Evolutionary conservation across 2,888 invertebrate genomes (phyloP), one percentile per base, ranked within the genome.

Genomic region (Hydrotaea cyrtoneurina): DNA sequence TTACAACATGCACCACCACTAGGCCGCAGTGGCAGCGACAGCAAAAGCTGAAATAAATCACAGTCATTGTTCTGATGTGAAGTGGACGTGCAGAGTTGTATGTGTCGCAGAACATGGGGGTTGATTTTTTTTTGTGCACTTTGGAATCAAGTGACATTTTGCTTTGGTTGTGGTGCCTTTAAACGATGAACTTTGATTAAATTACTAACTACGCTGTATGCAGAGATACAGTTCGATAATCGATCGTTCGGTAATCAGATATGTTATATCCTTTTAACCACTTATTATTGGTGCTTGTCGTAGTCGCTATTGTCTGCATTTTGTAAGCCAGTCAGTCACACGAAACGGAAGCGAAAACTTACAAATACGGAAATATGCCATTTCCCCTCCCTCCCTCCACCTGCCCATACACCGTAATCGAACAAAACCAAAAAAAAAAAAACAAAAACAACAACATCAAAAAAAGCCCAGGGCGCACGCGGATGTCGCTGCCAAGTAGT

Each of bases 331-430:
- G 59, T 59, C 15, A 59, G 26, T 26, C 59, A 59, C 59, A 59
- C 26, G 26, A 50, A 86, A 86, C 88, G 89, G 88, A 87, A 86
- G 86, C 83, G 89, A 89, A 89, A 89, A 87, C 89, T 87, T 89
- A 89, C 89, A 89, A 89, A 88, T 88, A 88, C 88, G 87, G 87
- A 87, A 87, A 84, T 86, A 36, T 77, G 59, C 73, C 79, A 66
- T 59, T 15, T 15, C 59, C 23, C 59, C 23, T 5, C 7, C 10
- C 19, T 7, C 59, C 15, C 10, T 15, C 23, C 21, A 11, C 11
- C 15, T 36, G 11, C 43, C 43, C 43, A 2, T 36, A 3, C 3
- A 36, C 36, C 36, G n/a, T 36, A 36, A n/a, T n/a, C n/a, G n/a
- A n/a, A n/a, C n/a, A n/a, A n/a, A n/a, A n/a, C n/a, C n/a, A n/a